phyloP scores from a whole-genome alignment of 2,888 invertebrate species.

The Dolomedes plantarius region DNA sequence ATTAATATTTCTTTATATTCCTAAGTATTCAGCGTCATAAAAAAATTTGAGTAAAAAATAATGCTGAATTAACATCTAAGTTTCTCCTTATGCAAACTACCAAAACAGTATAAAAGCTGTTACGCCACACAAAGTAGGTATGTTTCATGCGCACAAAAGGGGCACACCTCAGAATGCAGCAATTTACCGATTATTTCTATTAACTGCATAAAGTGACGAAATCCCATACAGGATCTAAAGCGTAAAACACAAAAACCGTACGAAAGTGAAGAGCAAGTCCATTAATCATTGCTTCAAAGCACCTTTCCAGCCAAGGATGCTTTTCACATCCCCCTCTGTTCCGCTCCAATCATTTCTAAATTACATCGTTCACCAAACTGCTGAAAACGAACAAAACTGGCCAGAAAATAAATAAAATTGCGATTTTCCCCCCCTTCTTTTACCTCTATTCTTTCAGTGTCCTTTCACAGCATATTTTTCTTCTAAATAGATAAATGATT shows the following conservation, averaged over 20 bases:
- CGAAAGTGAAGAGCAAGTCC: slow-evolving; percentile 34
- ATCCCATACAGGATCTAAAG: slow-evolving; percentile 29
- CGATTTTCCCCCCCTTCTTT: background rate
- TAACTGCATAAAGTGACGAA: background rate
- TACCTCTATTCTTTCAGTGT: too few relatives aligned
- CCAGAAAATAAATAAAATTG: slow-evolving; percentile 16
- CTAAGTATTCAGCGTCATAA: too few relatives aligned
- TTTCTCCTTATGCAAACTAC: too few relatives aligned
- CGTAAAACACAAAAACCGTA: slow-evolving; percentile 57
- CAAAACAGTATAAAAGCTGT: too few relatives aligned
- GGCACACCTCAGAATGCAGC: slow-evolving; percentile 34
- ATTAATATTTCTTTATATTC: too few relatives aligned
- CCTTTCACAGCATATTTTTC: too few relatives aligned
- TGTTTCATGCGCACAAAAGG: background rate
- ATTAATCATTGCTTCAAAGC: slow-evolving; percentile 48
- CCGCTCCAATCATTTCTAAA: slow-evolving; percentile 27
- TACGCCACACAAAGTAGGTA: background rate
- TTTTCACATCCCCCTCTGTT: background rate
- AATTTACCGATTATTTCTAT: slow-evolving; percentile 49
- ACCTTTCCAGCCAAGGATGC: background rate
- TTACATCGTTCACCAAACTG: slow-evolving; percentile 21
- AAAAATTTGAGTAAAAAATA: too few relatives aligned
- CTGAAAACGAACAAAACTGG: background rate
- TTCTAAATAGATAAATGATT: too few relatives aligned
- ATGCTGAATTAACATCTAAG: too few relatives aligned